Evolutionary conservation across 2,888 invertebrate species (phyloP).

Genomic region (Pantelozetes paolii): DNA sequence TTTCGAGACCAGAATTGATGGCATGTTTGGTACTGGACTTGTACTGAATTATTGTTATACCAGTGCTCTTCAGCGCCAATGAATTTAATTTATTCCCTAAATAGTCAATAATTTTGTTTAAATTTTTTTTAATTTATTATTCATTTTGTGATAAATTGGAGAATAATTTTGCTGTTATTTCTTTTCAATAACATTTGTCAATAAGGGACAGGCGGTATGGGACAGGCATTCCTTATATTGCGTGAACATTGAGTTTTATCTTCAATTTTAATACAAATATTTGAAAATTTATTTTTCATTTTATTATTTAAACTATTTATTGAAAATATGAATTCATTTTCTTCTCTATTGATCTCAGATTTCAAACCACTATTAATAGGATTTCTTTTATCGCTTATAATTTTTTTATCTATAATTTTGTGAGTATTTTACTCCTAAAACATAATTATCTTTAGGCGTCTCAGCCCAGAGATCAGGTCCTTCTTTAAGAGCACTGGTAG

Average conservation of each 20-base stretch:
- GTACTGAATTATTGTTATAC: not conserved
- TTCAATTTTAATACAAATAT: too few relatives aligned
- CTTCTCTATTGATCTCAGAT: not conserved
- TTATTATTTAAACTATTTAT: too few relatives aligned
- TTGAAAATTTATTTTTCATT: too few relatives aligned
- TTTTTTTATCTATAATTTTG: not conserved
- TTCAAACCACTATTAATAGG: not conserved
- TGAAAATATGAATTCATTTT: not conserved
- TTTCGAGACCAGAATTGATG: not conserved
- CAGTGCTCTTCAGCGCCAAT: too few relatives aligned
- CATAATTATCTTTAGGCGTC: constrained; percentile 8
- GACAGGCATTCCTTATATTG: too few relatives aligned
- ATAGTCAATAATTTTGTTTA: not conserved
- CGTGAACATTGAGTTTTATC: too few relatives aligned
- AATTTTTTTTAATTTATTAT: not conserved
- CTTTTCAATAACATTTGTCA: too few relatives aligned
- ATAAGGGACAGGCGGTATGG: too few relatives aligned
- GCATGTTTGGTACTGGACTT: not conserved
- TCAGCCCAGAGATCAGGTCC: not conserved
- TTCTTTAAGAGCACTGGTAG: not conserved
- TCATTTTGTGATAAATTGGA: not conserved
- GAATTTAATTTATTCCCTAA: not conserved
- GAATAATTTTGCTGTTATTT: not conserved
- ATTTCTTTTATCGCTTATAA: too few relatives aligned
- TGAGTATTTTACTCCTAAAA: constrained; percentile 1